These are phyloP conservation scores for Sesamia inferens DNA, from an alignment of 2,888 invertebrate species.

Conservation along the genomic window DNA sequence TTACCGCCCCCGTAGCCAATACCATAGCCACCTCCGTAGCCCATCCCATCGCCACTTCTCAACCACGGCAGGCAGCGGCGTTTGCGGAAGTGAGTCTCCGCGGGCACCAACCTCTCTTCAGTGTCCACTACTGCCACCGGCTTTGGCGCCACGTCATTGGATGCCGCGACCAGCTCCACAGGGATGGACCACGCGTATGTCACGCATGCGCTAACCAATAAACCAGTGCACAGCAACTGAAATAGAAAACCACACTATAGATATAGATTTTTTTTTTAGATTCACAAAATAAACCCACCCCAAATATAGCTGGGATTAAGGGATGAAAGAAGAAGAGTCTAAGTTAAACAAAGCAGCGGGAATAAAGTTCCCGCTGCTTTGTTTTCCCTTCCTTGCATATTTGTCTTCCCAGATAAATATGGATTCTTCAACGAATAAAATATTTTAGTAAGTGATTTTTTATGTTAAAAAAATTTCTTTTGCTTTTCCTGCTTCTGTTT, in stretches of 20 bases:
- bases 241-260: slow-evolving; percentile 3
- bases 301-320: background rate
- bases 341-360: background rate
- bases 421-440: no score
- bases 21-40: no score
- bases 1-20: no score
- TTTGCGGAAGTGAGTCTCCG: slow-evolving; percentile 51
- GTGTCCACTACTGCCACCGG: slow-evolving; percentile 39
- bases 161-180: slow-evolving; percentile 52
- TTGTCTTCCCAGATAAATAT: background rate
- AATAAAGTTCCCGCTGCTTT: no score
- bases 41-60: no score
- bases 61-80: slow-evolving; percentile 8
- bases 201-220: slow-evolving; percentile 74
- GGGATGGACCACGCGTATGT: slow-evolving; percentile 75
- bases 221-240: slow-evolving; percentile 71
- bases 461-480: no score
- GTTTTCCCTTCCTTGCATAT: no score
- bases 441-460: no score
- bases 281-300: background rate
- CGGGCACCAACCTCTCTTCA: slow-evolving; percentile 48
- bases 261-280: background rate
- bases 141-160: slow-evolving; percentile 52
- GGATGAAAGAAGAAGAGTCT: background rate
- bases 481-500: no score